phyloP scores from a whole-genome alignment of 2,888 invertebrate genomes.

The Lycia hirtaria region DNA sequence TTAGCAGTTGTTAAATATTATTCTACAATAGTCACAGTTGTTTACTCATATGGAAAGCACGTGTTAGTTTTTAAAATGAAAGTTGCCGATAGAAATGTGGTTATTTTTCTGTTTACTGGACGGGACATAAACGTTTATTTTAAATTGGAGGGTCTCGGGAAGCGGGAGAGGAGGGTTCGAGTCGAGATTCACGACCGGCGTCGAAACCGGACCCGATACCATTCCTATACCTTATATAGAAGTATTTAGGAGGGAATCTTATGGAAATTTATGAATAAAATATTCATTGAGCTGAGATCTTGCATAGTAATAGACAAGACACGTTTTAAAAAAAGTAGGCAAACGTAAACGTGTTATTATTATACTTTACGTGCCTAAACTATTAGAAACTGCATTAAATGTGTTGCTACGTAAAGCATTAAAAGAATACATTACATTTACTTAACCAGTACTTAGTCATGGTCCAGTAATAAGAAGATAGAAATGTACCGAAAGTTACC shows the following conservation, averaged over 20 bases:
- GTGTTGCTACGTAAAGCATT: background rate
- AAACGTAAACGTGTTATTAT: conserved; percentile 2
- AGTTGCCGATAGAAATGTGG: conserved; percentile 22
- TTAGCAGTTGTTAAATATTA: background rate
- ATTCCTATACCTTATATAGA: conserved; percentile 53
- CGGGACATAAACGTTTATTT: conserved; percentile 64
- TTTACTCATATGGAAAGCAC: conserved; percentile 27
- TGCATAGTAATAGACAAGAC: conserved; percentile 9
- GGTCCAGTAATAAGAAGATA: background rate
- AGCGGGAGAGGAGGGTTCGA: conserved; percentile 60
- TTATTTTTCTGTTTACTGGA: conserved; percentile 48
- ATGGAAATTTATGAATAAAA: conserved; percentile 19
- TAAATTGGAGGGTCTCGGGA: conserved; percentile 63
- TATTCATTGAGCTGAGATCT: conserved; percentile 7
- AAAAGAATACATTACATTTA: background rate
- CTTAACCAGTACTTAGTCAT: conserved; percentile 1
- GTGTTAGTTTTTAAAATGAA: conserved; percentile 19
- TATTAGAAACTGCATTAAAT: background rate
- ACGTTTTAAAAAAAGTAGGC: conserved; percentile 18
- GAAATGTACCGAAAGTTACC: background rate
- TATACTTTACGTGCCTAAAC: background rate
- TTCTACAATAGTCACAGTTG: conserved; percentile 8
- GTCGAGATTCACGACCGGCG: conserved; percentile 68
- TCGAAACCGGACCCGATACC: conserved; percentile 59
- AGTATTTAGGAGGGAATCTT: conserved; percentile 47